phyloP scores from a whole-genome alignment of 2,888 invertebrate genomes.

The Copidosoma aretas region DNA sequence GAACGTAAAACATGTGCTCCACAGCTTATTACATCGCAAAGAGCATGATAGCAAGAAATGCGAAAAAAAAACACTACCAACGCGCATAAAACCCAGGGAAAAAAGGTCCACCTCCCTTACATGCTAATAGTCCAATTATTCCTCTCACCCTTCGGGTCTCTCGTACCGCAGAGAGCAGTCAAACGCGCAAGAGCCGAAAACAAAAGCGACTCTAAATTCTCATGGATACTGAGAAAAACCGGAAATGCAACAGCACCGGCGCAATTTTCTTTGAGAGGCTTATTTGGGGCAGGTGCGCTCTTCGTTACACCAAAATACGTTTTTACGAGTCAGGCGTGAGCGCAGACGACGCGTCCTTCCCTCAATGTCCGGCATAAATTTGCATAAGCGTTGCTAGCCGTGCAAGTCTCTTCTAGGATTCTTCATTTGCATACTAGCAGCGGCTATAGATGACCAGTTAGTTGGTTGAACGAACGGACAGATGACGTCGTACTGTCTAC shows the following conservation, averaged over 20 bases:
- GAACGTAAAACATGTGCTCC: too few species aligned
- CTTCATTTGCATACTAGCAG: conserved; percentile 21
- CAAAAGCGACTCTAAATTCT: background rate
- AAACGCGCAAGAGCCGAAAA: background rate
- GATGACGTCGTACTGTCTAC: too few species aligned
- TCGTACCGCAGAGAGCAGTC: background rate
- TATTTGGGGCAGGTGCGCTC: conserved; percentile 7
- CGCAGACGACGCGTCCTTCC: conserved; percentile 43
- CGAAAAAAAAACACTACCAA: too few species aligned
- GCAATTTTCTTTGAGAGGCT: background rate
- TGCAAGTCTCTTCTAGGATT: conserved; percentile 22
- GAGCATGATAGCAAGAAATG: too few species aligned
- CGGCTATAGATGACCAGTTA: background rate
- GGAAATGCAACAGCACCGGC: background rate
- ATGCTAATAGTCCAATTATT: background rate
- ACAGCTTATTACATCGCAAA: too few species aligned
- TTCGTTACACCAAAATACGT: background rate
- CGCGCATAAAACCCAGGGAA: too few species aligned
- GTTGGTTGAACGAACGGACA: too few species aligned
- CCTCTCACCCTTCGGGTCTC: background rate
- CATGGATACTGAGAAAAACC: background rate
- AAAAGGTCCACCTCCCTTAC: too few species aligned
- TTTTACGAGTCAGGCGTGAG: conserved; percentile 41
- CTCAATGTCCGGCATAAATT: conserved; percentile 51
- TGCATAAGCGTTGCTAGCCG: conserved; percentile 46